phyloP scores from a whole-genome alignment of 2,113 vertebrate species.

The Lophochroa leadbeateri region DNA sequence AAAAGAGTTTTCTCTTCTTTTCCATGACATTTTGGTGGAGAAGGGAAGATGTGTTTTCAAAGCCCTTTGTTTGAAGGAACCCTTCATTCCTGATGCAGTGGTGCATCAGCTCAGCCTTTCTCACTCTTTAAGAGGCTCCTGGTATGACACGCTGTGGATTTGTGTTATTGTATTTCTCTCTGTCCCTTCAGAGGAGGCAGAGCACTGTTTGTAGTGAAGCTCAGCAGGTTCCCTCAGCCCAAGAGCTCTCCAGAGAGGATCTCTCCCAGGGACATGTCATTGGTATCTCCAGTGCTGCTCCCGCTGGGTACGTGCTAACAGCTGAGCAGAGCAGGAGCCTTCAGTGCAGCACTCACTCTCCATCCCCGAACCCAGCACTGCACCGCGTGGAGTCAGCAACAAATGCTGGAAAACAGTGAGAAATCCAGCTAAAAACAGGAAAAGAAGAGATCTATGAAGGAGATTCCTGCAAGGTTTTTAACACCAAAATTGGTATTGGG shows the following conservation, averaged over 20 bases:
- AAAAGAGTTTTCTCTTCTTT: neutral
- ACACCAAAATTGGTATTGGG: neutral
- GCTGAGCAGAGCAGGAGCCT: neutral
- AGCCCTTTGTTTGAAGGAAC: neutral
- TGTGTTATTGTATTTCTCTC: neutral
- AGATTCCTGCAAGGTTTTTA: neutral
- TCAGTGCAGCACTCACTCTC: neutral
- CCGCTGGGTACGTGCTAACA: rapidly evolving
- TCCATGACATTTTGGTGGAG: neutral
- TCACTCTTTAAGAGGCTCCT: neutral
- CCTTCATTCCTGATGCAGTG: neutral
- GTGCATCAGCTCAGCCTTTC: neutral
- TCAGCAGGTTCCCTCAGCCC: neutral
- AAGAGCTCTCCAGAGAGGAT: neutral
- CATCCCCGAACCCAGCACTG: neutral
- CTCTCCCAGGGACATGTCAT: neutral
- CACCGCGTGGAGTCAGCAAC: neutral
- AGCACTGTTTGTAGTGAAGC: neutral
- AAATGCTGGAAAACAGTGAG: neutral
- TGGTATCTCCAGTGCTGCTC: neutral
- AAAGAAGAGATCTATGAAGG: neutral
- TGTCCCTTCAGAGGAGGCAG: neutral
- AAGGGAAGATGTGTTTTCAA: neutral
- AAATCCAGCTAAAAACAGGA: neutral
- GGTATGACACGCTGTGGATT: neutral